phyloP scores from a whole-genome alignment of 2,888 invertebrate species.

The Bedellia somnulentella region DNA sequence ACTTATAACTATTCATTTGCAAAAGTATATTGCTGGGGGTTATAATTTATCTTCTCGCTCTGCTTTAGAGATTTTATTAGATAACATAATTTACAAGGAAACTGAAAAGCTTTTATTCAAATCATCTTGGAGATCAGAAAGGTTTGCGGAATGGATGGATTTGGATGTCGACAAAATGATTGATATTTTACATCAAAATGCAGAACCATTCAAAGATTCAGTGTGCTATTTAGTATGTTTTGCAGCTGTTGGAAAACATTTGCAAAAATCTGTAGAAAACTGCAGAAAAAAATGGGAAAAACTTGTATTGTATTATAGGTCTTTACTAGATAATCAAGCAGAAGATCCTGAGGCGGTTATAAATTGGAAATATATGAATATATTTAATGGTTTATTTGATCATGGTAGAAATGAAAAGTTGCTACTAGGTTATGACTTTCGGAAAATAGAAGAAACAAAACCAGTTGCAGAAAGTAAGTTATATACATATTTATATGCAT shows the following conservation, averaged over 20 bases:
- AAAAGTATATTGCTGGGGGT: conserved; percentile 20
- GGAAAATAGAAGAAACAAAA: too few species aligned
- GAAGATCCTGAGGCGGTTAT: conserved; percentile 36
- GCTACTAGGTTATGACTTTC: conserved; percentile 27
- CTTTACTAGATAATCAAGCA: conserved; percentile 38
- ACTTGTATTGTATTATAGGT: conserved; percentile 26
- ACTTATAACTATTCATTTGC: conserved; percentile 24
- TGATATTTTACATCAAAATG: conserved; percentile 32
- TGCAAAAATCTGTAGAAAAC: conserved; percentile 16
- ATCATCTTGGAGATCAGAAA: conserved; percentile 4
- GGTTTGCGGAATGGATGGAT: conserved; percentile 17
- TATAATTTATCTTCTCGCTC: conserved; percentile 24
- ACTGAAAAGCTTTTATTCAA: conserved; percentile 19
- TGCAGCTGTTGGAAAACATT: conserved; percentile 23
- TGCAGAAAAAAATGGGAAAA: conserved; percentile 37
- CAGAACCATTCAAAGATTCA: conserved; percentile 35
- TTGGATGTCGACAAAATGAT: conserved; percentile 30
- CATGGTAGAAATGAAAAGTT: conserved; percentile 41
- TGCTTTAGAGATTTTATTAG: conserved; percentile 33
- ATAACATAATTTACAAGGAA: conserved; percentile 36
- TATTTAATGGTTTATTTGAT: conserved; percentile 47
- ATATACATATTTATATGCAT: too few species aligned
- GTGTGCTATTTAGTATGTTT: conserved; percentile 40
- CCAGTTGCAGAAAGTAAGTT: too few species aligned
- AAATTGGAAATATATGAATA: conserved; percentile 45